Evolutionary conservation across 2,888 invertebrate species (phyloP), one percentile per base, ranked within the genome.

Genomic region (Limulus polyphemus): DNA sequence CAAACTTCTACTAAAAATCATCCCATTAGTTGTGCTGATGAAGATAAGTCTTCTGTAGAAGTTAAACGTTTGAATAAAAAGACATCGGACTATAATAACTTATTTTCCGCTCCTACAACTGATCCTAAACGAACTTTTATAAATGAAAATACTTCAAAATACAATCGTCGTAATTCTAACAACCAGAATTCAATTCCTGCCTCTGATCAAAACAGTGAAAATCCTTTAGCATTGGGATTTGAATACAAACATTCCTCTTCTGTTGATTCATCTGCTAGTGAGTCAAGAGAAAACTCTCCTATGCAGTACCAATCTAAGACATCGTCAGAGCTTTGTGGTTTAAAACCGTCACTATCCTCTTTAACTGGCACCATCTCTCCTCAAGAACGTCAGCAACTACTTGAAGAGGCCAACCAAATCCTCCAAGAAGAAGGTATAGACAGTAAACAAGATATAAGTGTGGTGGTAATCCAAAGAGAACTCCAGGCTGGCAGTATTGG

Each of bases 361-460:
- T 79, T 80, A 54, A 81, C 81, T 12, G 81, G 81, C 68, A 73
- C 81, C 49, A 81, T 81, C 67, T 81, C 81, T 11, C 81, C 80
- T 2, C 68, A 79, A 77, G 84, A 85, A 73, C 75, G 84, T 61
- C 83, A 83, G 65, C 81, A 81, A 71, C 77, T 84, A 63, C 82
- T 84, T 58, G 84, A 84, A 70, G 84, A 84, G 67, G 84, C 84
- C 7, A 82, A 82, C 73, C 82, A 82, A 65, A 82, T 82, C n/a
- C 74, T 83, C 46, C 80, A 84, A 74, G 80, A 84, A 74, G 54
- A 54, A 9, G 74, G 74, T 16, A 73, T 73, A 11, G 71, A 72
- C 16, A 73, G 72, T 4, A 50, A 59, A 48, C 79, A 80, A 69
- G 83, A 83, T 68, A 82, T 84, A 9, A 78, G 82, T 66, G 84